Percentiles rank a stretch among this genome's conserved stretches.
Evolutionary conservation across 2,888 invertebrate genomes (phyloP).

Genomic region (Cryptophagus acutangulus): DNA sequence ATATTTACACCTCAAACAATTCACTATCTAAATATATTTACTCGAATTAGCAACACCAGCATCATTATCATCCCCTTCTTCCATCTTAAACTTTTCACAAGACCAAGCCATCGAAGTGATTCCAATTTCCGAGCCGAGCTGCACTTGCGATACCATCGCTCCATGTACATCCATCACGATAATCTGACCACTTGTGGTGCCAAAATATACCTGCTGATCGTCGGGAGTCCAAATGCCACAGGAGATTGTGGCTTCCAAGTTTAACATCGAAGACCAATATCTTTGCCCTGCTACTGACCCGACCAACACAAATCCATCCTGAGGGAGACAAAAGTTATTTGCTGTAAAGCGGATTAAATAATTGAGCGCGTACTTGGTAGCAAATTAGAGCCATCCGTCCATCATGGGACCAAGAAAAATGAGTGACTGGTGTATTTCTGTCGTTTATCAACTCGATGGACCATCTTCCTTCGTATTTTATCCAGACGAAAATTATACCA

Average conservation of each 20-base stretch:
- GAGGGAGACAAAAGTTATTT: not conserved
- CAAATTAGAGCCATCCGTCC: constrained; percentile 98
- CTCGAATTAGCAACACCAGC: constrained; percentile 54
- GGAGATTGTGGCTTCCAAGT: constrained; percentile 88
- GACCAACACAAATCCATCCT: constrained; percentile 97
- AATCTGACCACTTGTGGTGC: constrained; percentile 89
- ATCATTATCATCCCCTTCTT: constrained; percentile 77
- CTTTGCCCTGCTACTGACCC: constrained; percentile 96
- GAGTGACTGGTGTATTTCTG: constrained; percentile 92
- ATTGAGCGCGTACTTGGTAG: constrained; percentile 64
- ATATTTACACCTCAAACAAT: not conserved
- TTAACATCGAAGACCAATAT: constrained; percentile 97
- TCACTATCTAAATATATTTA: constrained; percentile 11
- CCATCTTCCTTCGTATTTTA: constrained; percentile 98
- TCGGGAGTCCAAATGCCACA: constrained; percentile 98
- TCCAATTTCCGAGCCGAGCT: constrained; percentile 77
- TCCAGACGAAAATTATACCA: constrained; percentile 99
- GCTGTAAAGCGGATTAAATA: not conserved
- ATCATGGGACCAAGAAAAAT: constrained; percentile 98
- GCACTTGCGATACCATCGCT: constrained; percentile 91
- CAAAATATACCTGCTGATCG: constrained; percentile 95
- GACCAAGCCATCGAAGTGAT: constrained; percentile 95
- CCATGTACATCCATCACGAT: constrained; percentile 97
- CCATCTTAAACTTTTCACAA: constrained; percentile 97
- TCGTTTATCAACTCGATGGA: constrained; percentile 99